Evolutionary conservation across 1,140 invertebrate genomes (phyloP).

Genomic region (Rhopalosiphum padi): DNA sequence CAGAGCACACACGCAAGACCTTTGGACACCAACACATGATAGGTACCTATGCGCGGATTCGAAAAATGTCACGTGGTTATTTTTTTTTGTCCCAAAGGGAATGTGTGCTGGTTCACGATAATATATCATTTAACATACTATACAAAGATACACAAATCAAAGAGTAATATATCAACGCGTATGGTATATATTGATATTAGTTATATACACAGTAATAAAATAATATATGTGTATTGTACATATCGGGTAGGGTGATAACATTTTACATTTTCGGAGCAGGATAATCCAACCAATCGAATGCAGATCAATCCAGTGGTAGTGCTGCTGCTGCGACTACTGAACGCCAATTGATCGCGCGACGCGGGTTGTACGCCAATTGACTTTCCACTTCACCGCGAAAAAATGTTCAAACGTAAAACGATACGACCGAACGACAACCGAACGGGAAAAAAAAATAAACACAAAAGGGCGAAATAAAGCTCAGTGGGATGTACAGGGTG

Average conservation of each 20-base stretch:
- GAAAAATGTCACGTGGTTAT: not conserved
- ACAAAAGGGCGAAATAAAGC: not conserved
- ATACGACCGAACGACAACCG: not conserved
- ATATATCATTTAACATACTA: not conserved
- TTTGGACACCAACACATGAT: not conserved
- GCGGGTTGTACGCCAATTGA: not conserved
- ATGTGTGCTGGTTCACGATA: not conserved
- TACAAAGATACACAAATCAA: not conserved
- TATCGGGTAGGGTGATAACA: not conserved
- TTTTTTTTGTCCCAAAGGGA: not conserved
- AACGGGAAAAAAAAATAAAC: not conserved
- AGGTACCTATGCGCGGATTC: not conserved
- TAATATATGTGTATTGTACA: not conserved
- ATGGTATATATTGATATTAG: not conserved
- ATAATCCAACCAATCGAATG: not conserved
- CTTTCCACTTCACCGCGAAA: not conserved
- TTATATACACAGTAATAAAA: not conserved
- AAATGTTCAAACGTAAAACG: not conserved
- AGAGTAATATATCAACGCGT: not conserved
- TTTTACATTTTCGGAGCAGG: not conserved
- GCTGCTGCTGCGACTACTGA: not conserved
- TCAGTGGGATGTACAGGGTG: not conserved
- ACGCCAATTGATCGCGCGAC: too few species aligned
- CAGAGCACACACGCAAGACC: not conserved
- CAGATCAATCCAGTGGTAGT: not conserved